Evolutionary conservation across 1,140 invertebrate species (phyloP).

Genomic region (Paramacrobiotus metropolitanus): DNA sequence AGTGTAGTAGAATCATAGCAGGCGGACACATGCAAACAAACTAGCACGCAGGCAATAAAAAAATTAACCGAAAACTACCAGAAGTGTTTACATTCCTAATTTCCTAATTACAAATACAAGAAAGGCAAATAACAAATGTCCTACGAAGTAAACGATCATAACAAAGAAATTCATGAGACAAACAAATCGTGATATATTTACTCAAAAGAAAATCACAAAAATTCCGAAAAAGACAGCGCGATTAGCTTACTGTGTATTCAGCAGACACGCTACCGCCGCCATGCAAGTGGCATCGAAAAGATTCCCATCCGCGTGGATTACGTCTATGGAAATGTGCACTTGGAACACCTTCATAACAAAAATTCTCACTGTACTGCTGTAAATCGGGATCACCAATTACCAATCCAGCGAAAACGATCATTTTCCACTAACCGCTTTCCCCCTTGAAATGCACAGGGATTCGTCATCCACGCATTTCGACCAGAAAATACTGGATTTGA

Average conservation of each 20-base stretch:
- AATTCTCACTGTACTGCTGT: too few relatives aligned
- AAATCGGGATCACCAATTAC: too few relatives aligned
- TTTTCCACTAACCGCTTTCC: not conserved
- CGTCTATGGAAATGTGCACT: not conserved
- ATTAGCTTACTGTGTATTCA: not conserved
- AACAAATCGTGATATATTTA: too few relatives aligned
- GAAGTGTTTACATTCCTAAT: too few relatives aligned
- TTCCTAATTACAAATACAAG: too few relatives aligned
- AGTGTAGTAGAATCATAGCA: too few relatives aligned
- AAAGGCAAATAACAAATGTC: too few relatives aligned
- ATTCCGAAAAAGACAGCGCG: not conserved
- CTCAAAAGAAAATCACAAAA: too few relatives aligned
- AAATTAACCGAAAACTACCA: too few relatives aligned
- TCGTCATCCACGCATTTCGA: conserved; percentile 1
- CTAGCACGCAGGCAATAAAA: not conserved
- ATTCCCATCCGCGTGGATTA: not conserved
- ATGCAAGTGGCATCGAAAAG: conserved; percentile 1
- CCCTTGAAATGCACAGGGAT: not conserved
- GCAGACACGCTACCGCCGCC: not conserved
- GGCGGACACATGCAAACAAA: not conserved
- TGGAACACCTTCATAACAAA: conserved; percentile 3
- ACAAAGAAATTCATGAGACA: too few relatives aligned
- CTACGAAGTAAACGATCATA: too few relatives aligned
- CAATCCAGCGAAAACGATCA: not conserved
- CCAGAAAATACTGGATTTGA: not conserved